These are phyloP conservation scores for Nephrotoma appendiculata DNA, from an alignment of 2,888 invertebrate genomes.

Conservation along the genomic window DNA sequence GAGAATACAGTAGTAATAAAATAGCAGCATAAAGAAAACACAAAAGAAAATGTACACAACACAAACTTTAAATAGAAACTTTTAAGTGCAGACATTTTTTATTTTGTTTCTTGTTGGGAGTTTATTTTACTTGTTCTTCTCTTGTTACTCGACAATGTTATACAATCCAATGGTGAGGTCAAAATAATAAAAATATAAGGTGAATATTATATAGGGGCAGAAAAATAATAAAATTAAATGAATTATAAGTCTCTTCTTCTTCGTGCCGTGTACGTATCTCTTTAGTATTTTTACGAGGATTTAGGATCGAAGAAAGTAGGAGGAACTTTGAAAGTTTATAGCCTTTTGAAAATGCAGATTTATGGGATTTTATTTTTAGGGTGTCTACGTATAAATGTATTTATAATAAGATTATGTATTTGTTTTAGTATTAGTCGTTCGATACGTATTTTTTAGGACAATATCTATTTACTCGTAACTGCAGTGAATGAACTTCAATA, in stretches of 20 bases:
- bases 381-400: too few relatives aligned
- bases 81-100: background rate
- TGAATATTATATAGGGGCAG: background rate
- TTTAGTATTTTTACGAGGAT: background rate
- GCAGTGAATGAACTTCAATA: too few relatives aligned
- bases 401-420: too few relatives aligned
- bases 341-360: background rate
- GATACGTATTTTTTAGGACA: too few relatives aligned
- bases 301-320: background rate
- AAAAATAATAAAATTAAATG: background rate
- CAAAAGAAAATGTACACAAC: background rate
- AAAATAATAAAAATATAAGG: background rate
- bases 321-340: background rate
- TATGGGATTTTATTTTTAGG: background rate
- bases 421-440: too few relatives aligned
- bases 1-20: background rate
- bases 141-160: background rate
- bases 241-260: background rate
- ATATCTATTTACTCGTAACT: too few relatives aligned
- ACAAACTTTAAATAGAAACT: background rate
- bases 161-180: background rate
- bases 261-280: too few relatives aligned
- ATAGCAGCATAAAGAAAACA: background rate
- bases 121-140: background rate
- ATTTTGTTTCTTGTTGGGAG: background rate